phyloP scores from a whole-genome alignment of 2,888 invertebrate genomes.

The Crossocerus cetratus region DNA sequence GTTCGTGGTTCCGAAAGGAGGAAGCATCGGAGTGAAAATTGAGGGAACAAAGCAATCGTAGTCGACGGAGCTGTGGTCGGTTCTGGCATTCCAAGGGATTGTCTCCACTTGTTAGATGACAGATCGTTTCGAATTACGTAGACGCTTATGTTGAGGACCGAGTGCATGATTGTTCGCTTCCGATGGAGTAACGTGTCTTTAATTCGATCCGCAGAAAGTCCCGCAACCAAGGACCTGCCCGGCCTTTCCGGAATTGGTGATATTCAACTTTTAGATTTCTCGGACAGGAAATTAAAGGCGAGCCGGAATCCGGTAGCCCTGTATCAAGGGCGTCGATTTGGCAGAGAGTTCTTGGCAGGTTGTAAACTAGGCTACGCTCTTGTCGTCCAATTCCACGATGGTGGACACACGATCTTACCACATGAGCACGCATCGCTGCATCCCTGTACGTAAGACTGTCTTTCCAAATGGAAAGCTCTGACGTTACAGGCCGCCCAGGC shows the following conservation, averaged over 20 bases:
- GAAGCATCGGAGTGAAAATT: no score
- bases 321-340: constrained; percentile 50
- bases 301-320: not conserved
- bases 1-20: no score
- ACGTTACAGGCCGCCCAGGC: not conserved
- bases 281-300: not conserved
- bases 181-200: not conserved
- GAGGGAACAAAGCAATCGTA: not conserved
- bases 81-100: not conserved
- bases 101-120: not conserved
- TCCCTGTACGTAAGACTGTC: constrained; percentile 10
- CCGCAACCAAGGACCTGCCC: not conserved
- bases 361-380: constrained; percentile 42
- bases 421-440: constrained; percentile 15
- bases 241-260: not conserved
- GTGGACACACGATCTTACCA: constrained; percentile 21
- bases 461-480: constrained; percentile 28
- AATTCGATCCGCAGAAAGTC: not conserved
- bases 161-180: not conserved
- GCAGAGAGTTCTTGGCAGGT: constrained; percentile 32
- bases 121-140: not conserved
- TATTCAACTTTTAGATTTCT: no score
- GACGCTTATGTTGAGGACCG: not conserved
- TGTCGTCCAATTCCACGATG: constrained; percentile 32
- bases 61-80: not conserved